phyloP scores from a whole-genome alignment of 2,888 invertebrate genomes.

The Cephus runcator region DNA sequence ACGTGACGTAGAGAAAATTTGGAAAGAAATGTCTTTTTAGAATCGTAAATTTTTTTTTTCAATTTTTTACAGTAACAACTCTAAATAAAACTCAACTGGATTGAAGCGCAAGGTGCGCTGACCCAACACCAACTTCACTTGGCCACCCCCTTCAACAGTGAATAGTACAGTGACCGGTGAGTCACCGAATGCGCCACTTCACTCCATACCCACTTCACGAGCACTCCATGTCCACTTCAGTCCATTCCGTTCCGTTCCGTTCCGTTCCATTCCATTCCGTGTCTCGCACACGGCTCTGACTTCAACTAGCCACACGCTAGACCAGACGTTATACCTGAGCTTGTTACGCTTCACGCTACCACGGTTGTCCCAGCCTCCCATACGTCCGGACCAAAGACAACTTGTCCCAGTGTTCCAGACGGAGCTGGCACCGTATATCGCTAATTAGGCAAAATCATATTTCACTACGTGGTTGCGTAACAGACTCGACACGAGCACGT shows the following conservation, averaged over 20 bases:
- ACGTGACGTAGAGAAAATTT: too few relatives aligned
- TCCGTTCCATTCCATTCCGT: slow-evolving; percentile 35
- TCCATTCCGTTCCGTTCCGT: slow-evolving; percentile 30
- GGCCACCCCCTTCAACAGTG: slow-evolving; percentile 32
- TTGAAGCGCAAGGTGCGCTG: slow-evolving; percentile 47
- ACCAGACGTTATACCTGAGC: slow-evolving; percentile 28
- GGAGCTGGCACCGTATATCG: too few relatives aligned
- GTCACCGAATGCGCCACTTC: slow-evolving; percentile 28
- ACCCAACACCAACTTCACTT: slow-evolving; percentile 41
- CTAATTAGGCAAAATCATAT: too few relatives aligned
- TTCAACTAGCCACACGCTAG: slow-evolving; percentile 15
- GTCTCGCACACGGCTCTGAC: not conserved
- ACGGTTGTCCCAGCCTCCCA: slow-evolving; percentile 34
- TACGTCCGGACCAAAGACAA: slow-evolving; percentile 25
- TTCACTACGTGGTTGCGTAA: too few relatives aligned
- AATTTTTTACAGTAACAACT: too few relatives aligned
- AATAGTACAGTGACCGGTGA: slow-evolving; percentile 31
- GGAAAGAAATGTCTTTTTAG: too few relatives aligned
- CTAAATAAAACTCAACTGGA: not conserved
- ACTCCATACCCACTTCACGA: slow-evolving; percentile 12
- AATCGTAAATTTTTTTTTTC: too few relatives aligned
- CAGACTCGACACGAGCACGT: too few relatives aligned
- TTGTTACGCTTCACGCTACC: slow-evolving; percentile 34
- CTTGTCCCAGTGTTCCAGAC: not conserved
- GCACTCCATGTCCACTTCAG: not conserved